Conservation (phyloP, 2,888 invertebrate species). For the Subacronicta megacephala region DNA sequence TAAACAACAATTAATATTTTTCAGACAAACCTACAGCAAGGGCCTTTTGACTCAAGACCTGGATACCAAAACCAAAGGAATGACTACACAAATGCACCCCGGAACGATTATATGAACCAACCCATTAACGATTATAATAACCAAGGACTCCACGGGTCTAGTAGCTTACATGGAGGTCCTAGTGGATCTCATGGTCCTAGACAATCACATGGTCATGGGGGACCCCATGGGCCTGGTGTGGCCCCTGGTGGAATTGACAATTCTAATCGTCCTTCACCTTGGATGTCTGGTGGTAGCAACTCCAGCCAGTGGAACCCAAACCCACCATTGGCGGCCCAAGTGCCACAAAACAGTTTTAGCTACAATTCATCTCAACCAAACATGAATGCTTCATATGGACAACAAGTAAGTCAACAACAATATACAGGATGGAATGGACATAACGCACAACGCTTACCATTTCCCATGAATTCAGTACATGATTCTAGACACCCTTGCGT, state of each 20-base stretch:
- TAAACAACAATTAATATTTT: constrained; percentile 19
- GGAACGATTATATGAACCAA: constrained; percentile 48
- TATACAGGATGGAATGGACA: no score
- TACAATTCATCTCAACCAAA: constrained; percentile 35
- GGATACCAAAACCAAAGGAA: constrained; percentile 59
- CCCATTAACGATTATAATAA: constrained; percentile 36
- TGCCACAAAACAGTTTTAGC: constrained; percentile 52
- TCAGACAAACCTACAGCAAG: constrained; percentile 46
- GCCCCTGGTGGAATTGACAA: constrained; percentile 22
- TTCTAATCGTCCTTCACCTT: constrained; percentile 46
- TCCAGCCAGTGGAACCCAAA: constrained; percentile 38
- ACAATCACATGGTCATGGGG: constrained; percentile 12
- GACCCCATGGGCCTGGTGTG: constrained; percentile 14
- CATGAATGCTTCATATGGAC: constrained; percentile 45
- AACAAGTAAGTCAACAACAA: constrained; percentile 53
- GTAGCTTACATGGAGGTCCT: constrained; percentile 15
- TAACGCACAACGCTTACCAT: no score
- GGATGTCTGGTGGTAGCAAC: constrained; percentile 49
- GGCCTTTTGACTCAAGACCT: constrained; percentile 57
- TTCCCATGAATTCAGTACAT: no score
- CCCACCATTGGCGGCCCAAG: constrained; percentile 31
- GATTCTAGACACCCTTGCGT: no score
- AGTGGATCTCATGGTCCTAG: constrained; percentile 12
- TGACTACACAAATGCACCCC: constrained; percentile 59
- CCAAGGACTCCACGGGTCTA: constrained; percentile 25